phyloP scores from a whole-genome alignment of 2,888 invertebrate genomes.

The Erebia ligea region DNA sequence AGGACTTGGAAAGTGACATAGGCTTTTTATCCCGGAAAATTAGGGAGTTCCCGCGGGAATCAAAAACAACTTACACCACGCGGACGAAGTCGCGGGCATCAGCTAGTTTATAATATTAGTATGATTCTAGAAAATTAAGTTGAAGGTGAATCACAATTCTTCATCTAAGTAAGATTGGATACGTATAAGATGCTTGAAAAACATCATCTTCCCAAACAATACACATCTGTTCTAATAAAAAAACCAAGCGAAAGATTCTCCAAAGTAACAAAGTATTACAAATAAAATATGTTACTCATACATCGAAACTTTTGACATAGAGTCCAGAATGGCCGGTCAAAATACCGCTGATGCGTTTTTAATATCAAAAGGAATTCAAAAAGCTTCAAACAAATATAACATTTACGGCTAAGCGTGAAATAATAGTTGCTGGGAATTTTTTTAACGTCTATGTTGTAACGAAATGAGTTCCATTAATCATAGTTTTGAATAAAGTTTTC shows the following conservation, averaged over 20 bases:
- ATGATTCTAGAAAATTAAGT: no score
- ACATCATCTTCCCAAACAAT: constrained; percentile 8
- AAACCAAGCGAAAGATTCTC: neutral
- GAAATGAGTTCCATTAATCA: constrained; percentile 64
- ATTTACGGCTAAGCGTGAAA: constrained; percentile 59
- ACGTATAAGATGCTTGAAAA: neutral
- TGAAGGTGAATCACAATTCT: no score
- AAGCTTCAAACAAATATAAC: constrained; percentile 29
- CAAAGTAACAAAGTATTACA: constrained; percentile 9
- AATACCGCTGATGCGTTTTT: constrained; percentile 39
- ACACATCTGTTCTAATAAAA: constrained; percentile 9
- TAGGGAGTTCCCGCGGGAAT: no score
- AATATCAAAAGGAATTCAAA: constrained; percentile 39
- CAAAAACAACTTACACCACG: no score
- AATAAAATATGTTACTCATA: constrained; percentile 3
- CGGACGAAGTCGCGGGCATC: no score
- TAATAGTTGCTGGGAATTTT: constrained; percentile 57
- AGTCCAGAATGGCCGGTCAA: constrained; percentile 13
- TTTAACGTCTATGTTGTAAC: constrained; percentile 48
- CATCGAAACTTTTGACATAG: constrained; percentile 18
- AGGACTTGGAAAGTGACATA: no score
- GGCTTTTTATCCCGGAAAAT: no score
- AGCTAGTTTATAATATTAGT: no score
- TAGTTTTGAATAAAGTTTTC: constrained; percentile 26
- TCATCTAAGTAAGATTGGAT: neutral